phyloP scores from a whole-genome alignment of 1,140 invertebrate genomes.

The Ostrea edulis region DNA sequence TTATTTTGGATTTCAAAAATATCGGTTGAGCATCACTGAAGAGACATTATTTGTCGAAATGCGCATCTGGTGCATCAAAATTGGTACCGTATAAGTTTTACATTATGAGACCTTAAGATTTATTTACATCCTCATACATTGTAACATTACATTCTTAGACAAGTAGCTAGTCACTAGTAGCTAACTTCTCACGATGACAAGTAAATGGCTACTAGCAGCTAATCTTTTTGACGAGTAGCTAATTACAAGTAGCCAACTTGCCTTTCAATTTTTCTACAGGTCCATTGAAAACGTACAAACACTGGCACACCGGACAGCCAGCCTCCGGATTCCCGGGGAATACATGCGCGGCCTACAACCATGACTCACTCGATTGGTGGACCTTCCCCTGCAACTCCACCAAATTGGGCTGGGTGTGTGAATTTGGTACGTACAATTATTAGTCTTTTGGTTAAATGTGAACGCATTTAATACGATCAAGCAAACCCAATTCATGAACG shows the following conservation, averaged over 20 bases:
- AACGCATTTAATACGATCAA: background rate
- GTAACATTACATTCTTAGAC: background rate
- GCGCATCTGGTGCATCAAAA: too few species aligned
- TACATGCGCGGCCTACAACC: background rate
- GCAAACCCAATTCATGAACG: too few species aligned
- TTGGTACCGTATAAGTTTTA: too few species aligned
- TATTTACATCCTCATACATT: background rate
- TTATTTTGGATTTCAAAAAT: too few species aligned
- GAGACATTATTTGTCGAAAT: too few species aligned
- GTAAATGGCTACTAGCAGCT: too few species aligned
- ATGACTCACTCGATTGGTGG: background rate
- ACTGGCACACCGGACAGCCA: background rate
- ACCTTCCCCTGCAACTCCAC: background rate
- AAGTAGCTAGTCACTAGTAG: too few species aligned
- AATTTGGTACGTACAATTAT: background rate
- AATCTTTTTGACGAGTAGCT: too few species aligned
- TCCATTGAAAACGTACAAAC: background rate
- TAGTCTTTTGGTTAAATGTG: background rate
- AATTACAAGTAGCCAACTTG: too few species aligned
- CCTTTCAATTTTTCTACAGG: background rate
- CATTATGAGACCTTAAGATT: too few species aligned
- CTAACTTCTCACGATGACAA: too few species aligned
- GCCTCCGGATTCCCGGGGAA: background rate
- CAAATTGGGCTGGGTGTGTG: slow-evolving; percentile 6
- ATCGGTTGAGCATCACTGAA: too few species aligned